Base-by-base conservation (phyloP, 2,888 invertebrate genomes). In the Parelbella ahira region DNA sequence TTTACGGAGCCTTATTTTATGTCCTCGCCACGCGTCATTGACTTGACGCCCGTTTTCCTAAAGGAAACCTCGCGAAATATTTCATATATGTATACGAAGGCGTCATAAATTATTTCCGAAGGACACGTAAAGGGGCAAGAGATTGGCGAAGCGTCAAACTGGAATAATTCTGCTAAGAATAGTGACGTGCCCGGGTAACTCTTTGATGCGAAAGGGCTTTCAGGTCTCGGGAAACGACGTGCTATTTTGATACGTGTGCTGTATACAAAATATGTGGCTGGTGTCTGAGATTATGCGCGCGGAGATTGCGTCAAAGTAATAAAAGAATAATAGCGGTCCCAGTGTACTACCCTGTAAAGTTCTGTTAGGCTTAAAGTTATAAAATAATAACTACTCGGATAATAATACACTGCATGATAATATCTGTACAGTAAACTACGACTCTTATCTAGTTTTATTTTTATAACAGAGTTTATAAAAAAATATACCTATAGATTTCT, bases 81-180 rank as follows among this genome's bases (percentile, higher is more conserved):
- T 58, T 58, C 47, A 45, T 46, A 47, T 51, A 58, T 53, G 56
- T 57, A 57, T 56, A 44, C 51, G 43, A 49, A 46, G 47, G 50
- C 48, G 54, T 56, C 67, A 68, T 77, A 75, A 73, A 78, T 76
- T 72, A 73, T 73, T 68, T 68, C 54, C 63, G 60, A 64, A 65
- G 64, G 63, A 68, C 63, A 58, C 52, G 53, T 51, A 54, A 59
- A 46, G 49, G 57, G 59, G 53, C 53, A 50, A 54, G 53, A 60
- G 61, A 59, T 64, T 55, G 60, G 54, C 43, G 54, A 62, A 59
- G 68, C 69, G 62, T 63, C 60, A 66, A 65, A 60, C 65, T 53
- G 68, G 61, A 74, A 74, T 74, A 69, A 76, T 67, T 63, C 53
- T 49, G 34, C 53, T 38, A 49, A 49, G 47, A 48, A 48, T 50